Base-by-base conservation (phyloP, 2,113 vertebrate genomes). In the Chamaea fasciata region DNA sequence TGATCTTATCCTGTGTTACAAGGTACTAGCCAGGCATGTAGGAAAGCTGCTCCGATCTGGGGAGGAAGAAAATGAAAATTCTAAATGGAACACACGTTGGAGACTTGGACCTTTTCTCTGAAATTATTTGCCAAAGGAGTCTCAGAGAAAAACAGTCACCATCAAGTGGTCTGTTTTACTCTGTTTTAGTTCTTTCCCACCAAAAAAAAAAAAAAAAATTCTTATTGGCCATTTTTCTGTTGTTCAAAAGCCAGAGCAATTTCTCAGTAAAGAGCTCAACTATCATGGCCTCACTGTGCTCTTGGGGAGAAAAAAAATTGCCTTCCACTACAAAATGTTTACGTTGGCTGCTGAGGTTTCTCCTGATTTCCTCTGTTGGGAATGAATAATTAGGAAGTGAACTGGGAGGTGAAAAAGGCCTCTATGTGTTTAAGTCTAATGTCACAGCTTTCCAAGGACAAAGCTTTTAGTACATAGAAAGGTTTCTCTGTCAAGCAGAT, bases 261-360 rank as follows among this genome's bases (percentile, higher is more conserved):
- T 92, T 91, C 65, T 81, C 62, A 56, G 49, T 65, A 90, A 90
- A 73, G 42, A 93, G 50, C 59, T 88, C 27, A 31, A 33, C 79
- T 91, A 52, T 94, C 83, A 46, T 90, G 47, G 44, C 92, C 79
- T 81, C 56, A 52, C 77, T 88, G 63, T 89, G 87, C 87, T 95
- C 78, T 60, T 57, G 60, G 76, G 76, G 76, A 52, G 65, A 59
- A 89, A 98, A 97, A 97, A 97, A 98, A 97, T 97, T 98, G 97
- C 98, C 97, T 98, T 98, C 97, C 81, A 98, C 98, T 98, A 97
- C 96, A 96, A 95, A 97, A 97, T 98, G 97, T 97, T 96, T 94
- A 97, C 97, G 98, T 97, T 98, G 98, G 97, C 95, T 97, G 92
- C 82, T 0, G 5, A 47, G 31, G 68, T 95, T 96, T 96, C 69